Evolutionary conservation across 2,797 vertebrate species (phyloP).

Genomic region (Myioborus miniatus): DNA sequence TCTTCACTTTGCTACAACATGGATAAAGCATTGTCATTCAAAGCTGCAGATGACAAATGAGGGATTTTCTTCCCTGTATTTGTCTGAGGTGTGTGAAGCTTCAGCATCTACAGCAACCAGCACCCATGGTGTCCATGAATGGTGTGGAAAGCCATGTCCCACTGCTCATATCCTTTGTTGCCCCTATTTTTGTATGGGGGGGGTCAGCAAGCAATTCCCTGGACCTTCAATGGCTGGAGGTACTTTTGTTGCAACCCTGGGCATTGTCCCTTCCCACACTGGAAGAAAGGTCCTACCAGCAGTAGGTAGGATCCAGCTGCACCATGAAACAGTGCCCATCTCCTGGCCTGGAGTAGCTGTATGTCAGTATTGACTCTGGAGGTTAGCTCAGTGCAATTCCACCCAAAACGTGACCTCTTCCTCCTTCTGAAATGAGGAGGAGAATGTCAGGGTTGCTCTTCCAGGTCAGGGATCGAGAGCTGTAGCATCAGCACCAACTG

Average conservation of each 20-base stretch:
- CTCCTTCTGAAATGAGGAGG: background rate
- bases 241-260: background rate
- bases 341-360: background rate
- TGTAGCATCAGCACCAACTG: background rate
- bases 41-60: background rate
- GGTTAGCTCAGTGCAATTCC: background rate
- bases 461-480: fast-evolving
- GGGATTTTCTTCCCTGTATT: background rate
- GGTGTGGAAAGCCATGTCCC: background rate
- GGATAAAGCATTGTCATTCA: background rate
- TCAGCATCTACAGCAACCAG: background rate
- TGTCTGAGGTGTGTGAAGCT: background rate
- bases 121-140: fast-evolving
- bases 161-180: background rate
- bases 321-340: background rate
- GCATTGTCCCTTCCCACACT: background rate
- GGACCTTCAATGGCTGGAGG: background rate
- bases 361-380: background rate
- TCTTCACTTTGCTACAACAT: background rate
- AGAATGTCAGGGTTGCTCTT: background rate
- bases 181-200: fast-evolving
- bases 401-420: background rate
- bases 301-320: fast-evolving
- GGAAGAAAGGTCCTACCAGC: background rate
- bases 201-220: background rate